Base-by-base conservation (phyloP, 2,888 invertebrate species). In the Campaea margaritaria region DNA sequence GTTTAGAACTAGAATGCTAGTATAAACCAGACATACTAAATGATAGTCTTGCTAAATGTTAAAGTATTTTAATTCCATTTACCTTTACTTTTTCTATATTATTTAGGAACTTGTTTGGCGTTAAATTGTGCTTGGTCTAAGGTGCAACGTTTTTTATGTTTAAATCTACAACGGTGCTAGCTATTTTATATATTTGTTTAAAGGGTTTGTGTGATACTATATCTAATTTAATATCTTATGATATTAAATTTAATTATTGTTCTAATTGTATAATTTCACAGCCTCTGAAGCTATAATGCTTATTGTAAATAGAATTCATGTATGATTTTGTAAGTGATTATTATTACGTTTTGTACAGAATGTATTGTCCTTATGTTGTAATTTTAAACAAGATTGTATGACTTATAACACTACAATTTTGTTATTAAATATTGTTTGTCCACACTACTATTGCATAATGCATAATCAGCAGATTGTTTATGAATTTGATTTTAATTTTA, bases 301-400 rank as follows among this genome's bases (percentile, higher is more conserved):
- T 53, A 53, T 74, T 73, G 74, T 77, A 71, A 69, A 62, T 62
- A 68, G 56, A 67, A 67, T 64, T 65, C 59, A 58, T 62, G 61
- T 68, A 62, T 58, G 56, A 38, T 58, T 66, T 64, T 69, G 53
- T 44, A 63, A 55, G 61, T 63, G 15, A 63, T 62, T 7, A 31
- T 54, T 43, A 43, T 56, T 51, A 55, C 39, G 47, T 65, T 58
- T 64, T 62, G 59, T 62, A 61, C 56, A 64, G 50, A 28, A 43
- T 55, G 60, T 50, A 50, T 46, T 55, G 50, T 59, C 42, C 38
- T 47, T 59, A 54, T 38, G 31, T 47, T n/a, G 28, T 48, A 34
- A 50, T 34, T 21, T 39, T 41, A 57, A 28, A 9, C 36, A 42
- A 60, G 5, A 36, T 41, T 48, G 16, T n/a, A 13, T 52, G 47